A percentile compares a stretch with the other conserved stretches of the same genome.
Conservation (phyloP, 2,797 vertebrate genomes). For the Artibeus lituratus region DNA sequence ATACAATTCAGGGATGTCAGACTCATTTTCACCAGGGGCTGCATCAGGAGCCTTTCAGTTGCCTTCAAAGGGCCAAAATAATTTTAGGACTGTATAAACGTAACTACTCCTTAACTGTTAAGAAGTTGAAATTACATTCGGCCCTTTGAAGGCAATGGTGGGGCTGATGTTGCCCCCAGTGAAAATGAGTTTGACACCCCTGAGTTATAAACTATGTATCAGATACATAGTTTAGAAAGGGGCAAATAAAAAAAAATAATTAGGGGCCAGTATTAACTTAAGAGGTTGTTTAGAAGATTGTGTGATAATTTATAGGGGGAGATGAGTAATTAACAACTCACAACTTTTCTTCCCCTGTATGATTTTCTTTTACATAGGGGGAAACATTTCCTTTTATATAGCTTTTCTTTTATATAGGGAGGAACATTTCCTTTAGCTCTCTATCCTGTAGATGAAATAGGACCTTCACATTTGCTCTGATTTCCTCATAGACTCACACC, state of each 20-base stretch:
- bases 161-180: no score
- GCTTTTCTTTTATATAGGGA: slow-evolving; percentile 1
- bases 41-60: no score
- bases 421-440: background rate
- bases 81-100: no score
- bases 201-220: no score
- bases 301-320: background rate
- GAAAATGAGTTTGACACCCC: no score
- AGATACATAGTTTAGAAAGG: background rate
- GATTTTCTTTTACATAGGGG: background rate
- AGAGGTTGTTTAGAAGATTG: background rate
- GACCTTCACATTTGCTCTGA: background rate
- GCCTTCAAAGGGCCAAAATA: no score
- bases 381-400: background rate
- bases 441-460: background rate
- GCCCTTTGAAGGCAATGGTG: no score
- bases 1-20: background rate
- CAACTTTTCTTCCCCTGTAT: background rate
- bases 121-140: no score
- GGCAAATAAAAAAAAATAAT: background rate
- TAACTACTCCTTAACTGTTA: no score
- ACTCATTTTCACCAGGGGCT: no score
- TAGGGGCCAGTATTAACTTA: background rate
- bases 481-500: background rate
- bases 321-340: background rate